These are phyloP conservation scores for Junonia oenone DNA, from an alignment of 2,888 invertebrate species.

Conservation along the genomic window DNA sequence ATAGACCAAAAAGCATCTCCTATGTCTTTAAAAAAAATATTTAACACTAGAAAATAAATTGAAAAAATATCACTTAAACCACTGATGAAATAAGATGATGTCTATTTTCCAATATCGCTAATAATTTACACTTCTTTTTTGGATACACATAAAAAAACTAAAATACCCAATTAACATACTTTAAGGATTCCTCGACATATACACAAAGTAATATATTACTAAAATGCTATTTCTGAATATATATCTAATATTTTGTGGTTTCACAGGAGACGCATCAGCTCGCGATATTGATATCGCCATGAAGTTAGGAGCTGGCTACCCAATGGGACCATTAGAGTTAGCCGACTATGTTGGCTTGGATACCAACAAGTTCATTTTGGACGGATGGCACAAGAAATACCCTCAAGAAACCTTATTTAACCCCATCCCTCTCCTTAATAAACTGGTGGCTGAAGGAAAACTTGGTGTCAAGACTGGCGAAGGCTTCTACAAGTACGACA, in stretches of 20 bases:
- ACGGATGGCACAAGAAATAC: conserved; percentile 86
- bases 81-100: too few species aligned
- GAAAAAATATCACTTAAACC: too few species aligned
- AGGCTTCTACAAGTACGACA: conserved; percentile 88
- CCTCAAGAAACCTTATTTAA: conserved; percentile 54
- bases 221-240: too few species aligned
- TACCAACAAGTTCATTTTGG: conserved; percentile 85
- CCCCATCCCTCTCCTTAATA: conserved; percentile 76
- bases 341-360: conserved; percentile 91
- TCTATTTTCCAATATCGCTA: too few species aligned
- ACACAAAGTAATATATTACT: too few species aligned
- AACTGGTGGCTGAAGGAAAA: conserved; percentile 88
- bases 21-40: too few species aligned
- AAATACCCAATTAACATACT: too few species aligned
- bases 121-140: too few species aligned
- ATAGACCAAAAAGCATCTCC: too few species aligned
- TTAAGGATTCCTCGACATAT: too few species aligned
- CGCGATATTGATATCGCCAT: conserved; percentile 92
- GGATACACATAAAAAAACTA: too few species aligned
- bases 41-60: too few species aligned
- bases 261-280: conserved; percentile 83
- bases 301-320: conserved; percentile 93
- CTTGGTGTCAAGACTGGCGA: conserved; percentile 89
- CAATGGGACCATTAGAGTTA: conserved; percentile 94
- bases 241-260: neutral